Conservation (phyloP, 1,140 invertebrate species). For the Ips nitidus region DNA sequence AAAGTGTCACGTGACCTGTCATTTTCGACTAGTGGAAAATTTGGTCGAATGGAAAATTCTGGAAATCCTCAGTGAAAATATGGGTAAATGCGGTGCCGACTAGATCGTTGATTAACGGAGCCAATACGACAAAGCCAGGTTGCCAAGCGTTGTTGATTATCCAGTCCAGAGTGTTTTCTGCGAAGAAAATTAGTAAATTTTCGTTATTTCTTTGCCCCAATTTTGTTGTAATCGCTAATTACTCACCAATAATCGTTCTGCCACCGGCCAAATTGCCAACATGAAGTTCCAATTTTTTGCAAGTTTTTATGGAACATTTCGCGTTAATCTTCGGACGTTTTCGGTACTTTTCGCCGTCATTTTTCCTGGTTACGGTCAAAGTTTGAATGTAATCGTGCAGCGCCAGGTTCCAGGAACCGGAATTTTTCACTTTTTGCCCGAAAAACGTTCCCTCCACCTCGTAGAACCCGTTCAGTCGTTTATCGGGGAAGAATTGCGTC, state of each 20-base stretch:
- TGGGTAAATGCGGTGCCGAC: slow-evolving; percentile 79
- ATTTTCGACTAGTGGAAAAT: slow-evolving; percentile 6
- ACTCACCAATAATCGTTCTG: slow-evolving; percentile 63
- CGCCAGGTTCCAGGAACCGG: slow-evolving; percentile 71
- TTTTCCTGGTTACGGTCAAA: slow-evolving; percentile 66
- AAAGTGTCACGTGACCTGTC: too few species aligned
- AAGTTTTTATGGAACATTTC: slow-evolving; percentile 69
- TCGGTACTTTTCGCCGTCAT: slow-evolving; percentile 47
- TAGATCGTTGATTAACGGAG: slow-evolving; percentile 75
- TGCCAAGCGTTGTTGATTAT: slow-evolving; percentile 77
- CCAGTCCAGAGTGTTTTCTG: slow-evolving; percentile 65
- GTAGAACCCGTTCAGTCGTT: slow-evolving; percentile 69
- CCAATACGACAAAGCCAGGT: slow-evolving; percentile 70
- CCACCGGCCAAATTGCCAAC: slow-evolving; percentile 71
- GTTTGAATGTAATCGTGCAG: slow-evolving; percentile 76
- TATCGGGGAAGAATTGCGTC: slow-evolving; percentile 80
- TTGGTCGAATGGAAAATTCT: slow-evolving; percentile 56
- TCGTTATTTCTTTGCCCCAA: background rate
- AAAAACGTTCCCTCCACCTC: slow-evolving; percentile 65
- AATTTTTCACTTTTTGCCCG: slow-evolving; percentile 60
- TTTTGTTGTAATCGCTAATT: slow-evolving; percentile 13
- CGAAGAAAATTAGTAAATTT: slow-evolving; percentile 41
- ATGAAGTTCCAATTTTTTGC: slow-evolving; percentile 74
- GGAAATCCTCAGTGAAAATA: slow-evolving; percentile 74
- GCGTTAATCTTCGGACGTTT: slow-evolving; percentile 61